Evolutionary conservation across 2,888 invertebrate genomes (phyloP).

Genomic region (Nudaria mundana): DNA sequence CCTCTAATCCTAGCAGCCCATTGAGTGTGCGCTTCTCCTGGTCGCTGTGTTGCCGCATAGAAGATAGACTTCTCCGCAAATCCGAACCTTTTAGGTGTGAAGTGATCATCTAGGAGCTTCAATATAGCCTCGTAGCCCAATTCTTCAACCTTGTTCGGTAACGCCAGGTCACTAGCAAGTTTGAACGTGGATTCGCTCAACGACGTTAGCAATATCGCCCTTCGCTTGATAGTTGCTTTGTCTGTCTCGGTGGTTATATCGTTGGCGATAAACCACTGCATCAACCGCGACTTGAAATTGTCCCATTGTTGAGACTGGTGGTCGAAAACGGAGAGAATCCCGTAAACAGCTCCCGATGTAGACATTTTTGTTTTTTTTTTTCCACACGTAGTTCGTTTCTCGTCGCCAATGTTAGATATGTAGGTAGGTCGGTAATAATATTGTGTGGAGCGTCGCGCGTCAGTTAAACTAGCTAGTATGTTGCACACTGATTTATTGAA

Average conservation of each 20-base stretch:
- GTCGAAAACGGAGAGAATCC: too few species aligned
- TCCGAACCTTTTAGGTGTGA: not conserved
- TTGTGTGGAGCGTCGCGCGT: too few species aligned
- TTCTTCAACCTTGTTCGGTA: not conserved
- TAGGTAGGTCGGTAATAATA: too few species aligned
- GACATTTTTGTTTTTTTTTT: too few species aligned
- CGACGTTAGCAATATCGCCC: constrained; percentile 1
- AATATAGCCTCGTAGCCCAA: not conserved
- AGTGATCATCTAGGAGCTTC: not conserved
- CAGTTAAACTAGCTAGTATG: too few species aligned
- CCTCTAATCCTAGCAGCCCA: not conserved
- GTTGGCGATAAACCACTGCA: constrained; percentile 3
- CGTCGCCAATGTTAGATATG: too few species aligned
- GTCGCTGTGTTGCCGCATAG: not conserved
- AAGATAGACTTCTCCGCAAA: not conserved
- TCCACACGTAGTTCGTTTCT: too few species aligned
- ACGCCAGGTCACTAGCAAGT: constrained; percentile 2
- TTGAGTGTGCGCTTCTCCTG: not conserved
- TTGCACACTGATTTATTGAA: too few species aligned
- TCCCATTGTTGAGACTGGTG: too few species aligned
- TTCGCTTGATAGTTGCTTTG: not conserved
- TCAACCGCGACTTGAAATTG: constrained; percentile 1
- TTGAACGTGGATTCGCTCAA: constrained; percentile 1
- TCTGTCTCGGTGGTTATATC: not conserved
- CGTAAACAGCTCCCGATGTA: too few species aligned